These are phyloP conservation scores for Antechinus stuartii DNA, from an alignment of 2,113 vertebrate species.

Conservation along the genomic window DNA sequence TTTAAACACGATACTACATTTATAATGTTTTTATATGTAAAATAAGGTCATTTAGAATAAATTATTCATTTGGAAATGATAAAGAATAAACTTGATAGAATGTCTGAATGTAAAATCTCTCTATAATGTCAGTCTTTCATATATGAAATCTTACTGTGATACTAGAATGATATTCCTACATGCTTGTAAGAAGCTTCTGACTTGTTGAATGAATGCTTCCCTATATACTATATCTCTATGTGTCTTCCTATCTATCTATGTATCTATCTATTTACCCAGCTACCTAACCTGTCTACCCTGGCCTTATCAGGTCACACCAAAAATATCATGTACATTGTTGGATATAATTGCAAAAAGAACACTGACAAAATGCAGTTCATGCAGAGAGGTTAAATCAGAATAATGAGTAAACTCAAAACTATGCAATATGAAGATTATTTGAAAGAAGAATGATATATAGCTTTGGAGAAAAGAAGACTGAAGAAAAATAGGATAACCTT, in stretches of 20 bases:
- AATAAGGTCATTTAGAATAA: neutral
- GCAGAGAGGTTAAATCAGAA: neutral
- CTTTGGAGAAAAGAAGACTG: neutral
- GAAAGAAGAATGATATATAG: neutral
- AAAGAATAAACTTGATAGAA: accelerated
- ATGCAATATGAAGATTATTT: neutral
- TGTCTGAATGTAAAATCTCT: neutral
- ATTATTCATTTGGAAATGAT: neutral
- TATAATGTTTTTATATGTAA: neutral
- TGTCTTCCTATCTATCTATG: too few relatives aligned
- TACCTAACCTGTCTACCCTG: neutral
- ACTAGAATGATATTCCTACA: accelerated
- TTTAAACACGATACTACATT: accelerated
- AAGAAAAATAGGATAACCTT: neutral
- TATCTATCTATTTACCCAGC: too few relatives aligned
- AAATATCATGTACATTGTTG: neutral
- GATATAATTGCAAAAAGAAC: neutral
- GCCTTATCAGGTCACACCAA: neutral
- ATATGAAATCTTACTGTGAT: neutral
- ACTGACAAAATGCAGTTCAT: neutral
- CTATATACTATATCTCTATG: neutral
- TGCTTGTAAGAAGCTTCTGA: accelerated
- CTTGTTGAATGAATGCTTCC: too few relatives aligned
- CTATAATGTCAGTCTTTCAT: neutral
- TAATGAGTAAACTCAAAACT: neutral